Conservation (phyloP, 2,888 invertebrate genomes). For the Morpho achilles region DNA sequence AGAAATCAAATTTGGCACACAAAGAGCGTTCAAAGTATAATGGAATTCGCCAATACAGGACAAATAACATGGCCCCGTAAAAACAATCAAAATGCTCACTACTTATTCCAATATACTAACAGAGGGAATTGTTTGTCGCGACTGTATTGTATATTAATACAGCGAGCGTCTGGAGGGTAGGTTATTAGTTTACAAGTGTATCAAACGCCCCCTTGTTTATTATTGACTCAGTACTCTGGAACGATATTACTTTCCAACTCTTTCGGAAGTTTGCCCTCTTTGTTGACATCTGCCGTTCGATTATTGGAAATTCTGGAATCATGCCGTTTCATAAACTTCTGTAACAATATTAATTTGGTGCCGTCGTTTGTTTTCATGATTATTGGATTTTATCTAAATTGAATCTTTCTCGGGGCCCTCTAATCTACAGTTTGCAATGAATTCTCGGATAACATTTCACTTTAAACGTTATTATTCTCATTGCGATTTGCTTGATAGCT, state of each 20-base stretch:
- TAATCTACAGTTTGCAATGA: no score
- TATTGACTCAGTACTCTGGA: slow-evolving; percentile 63
- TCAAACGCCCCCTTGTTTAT: slow-evolving; percentile 73
- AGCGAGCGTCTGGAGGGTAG: slow-evolving; percentile 48
- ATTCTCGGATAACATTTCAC: no score
- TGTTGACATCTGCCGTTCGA: slow-evolving; percentile 74
- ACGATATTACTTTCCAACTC: slow-evolving; percentile 73
- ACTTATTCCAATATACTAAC: slow-evolving; percentile 7
- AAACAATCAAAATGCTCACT: slow-evolving; percentile 7
- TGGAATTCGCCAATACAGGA: background rate
- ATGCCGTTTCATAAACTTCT: slow-evolving; percentile 52
- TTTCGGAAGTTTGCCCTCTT: slow-evolving; percentile 75
- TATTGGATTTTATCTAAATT: slow-evolving; percentile 20
- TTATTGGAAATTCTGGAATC: slow-evolving; percentile 62
- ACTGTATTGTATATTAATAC: slow-evolving; percentile 60
- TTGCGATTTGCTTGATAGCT: no score
- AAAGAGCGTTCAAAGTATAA: background rate
- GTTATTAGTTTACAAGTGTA: slow-evolving; percentile 79
- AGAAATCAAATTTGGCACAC: no score
- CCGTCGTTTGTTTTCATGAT: slow-evolving; percentile 21
- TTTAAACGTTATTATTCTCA: no score
- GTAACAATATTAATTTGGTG: slow-evolving; percentile 36
- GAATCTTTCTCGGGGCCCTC: background rate
- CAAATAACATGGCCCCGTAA: slow-evolving; percentile 5
- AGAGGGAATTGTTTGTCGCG: slow-evolving; percentile 12